Evolutionary conservation across 1,140 invertebrate genomes (phyloP).

Genomic region (Conopomorpha cramerella): DNA sequence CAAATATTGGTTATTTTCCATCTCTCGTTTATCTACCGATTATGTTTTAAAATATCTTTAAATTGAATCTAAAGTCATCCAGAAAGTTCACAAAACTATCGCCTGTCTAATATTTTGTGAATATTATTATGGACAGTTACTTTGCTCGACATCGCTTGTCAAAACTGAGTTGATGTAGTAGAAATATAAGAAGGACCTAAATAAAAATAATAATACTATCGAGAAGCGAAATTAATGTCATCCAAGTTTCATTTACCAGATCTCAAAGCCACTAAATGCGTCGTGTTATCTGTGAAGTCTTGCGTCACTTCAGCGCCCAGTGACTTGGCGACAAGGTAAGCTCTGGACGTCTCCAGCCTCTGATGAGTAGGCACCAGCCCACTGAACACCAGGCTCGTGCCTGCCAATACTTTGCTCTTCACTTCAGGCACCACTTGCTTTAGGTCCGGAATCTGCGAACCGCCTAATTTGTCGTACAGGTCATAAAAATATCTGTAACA

Average conservation of each 20-base stretch:
- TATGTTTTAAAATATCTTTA: too few species aligned
- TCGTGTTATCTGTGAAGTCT: constrained; percentile 75
- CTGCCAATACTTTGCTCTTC: constrained; percentile 79
- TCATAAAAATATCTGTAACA: constrained; percentile 76
- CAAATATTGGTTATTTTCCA: too few species aligned
- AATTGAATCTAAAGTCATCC: too few species aligned
- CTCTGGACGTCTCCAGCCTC: constrained; percentile 78
- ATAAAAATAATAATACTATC: too few species aligned
- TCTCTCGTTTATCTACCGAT: too few species aligned
- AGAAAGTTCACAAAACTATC: too few species aligned
- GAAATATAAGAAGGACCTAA: too few species aligned
- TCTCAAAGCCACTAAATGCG: constrained; percentile 90
- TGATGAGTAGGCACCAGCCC: constrained; percentile 90
- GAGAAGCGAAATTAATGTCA: too few species aligned
- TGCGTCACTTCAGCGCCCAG: constrained; percentile 84
- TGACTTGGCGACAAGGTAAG: constrained; percentile 82
- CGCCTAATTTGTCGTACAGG: constrained; percentile 71
- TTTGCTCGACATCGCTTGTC: too few species aligned
- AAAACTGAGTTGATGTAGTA: too few species aligned
- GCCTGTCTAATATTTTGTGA: too few species aligned
- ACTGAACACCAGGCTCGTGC: constrained; percentile 85
- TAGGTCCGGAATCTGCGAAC: constrained; percentile 74
- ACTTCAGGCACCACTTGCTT: constrained; percentile 89
- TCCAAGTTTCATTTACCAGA: constrained; percentile 18
- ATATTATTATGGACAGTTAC: too few species aligned